Base-by-base conservation (phyloP, 2,888 invertebrate genomes). In the Colostygia pectinataria region DNA sequence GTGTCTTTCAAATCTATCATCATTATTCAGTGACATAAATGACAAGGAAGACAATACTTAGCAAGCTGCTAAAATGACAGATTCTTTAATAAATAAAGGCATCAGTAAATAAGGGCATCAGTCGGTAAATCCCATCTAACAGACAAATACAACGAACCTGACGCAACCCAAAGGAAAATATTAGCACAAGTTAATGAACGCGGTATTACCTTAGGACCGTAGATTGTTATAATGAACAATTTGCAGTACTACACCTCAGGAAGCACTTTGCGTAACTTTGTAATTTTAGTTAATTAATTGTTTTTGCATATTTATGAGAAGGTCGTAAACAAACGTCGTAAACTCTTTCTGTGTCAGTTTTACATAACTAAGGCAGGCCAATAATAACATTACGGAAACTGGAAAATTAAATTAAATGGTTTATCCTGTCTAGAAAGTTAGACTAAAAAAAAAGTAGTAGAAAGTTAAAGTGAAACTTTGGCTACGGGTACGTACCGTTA, bases 91-190 rank as follows among this genome's bases (percentile, higher is more conserved):
- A n/a, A n/a, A n/a, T n/a, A n/a, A n/a, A n/a, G n/a, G n/a, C n/a
- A n/a, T n/a, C n/a, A n/a, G n/a, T n/a, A n/a, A n/a, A n/a, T n/a
- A n/a, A n/a, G n/a, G n/a, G n/a, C n/a, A n/a, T n/a, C 18, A 9
- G 18, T 32, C 28, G 6, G 10, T 27, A 10, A 10, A 4, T 15
- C 4, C 1, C 15, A n/a, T 31, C 18, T 10, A 18, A 33, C 24
- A 47, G 65, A 70, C 66, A 70, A 74, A 75, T 74, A 73, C 74
- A 74, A 72, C 57, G 56, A 68, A 70, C 67, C 70, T 68, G 57
- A 61, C 56, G 49, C 47, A 43, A 25, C 40, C 52, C 53, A 51
- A 66, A 68, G 54, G 63, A 67, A 69, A 72, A 74, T 71, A 74
- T 71, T 71, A 68, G 61, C 63, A 37, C 59, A 63, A 66, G 61